Base-by-base conservation (phyloP, 1,140 invertebrate genomes). In the Bactericera cockerelli region DNA sequence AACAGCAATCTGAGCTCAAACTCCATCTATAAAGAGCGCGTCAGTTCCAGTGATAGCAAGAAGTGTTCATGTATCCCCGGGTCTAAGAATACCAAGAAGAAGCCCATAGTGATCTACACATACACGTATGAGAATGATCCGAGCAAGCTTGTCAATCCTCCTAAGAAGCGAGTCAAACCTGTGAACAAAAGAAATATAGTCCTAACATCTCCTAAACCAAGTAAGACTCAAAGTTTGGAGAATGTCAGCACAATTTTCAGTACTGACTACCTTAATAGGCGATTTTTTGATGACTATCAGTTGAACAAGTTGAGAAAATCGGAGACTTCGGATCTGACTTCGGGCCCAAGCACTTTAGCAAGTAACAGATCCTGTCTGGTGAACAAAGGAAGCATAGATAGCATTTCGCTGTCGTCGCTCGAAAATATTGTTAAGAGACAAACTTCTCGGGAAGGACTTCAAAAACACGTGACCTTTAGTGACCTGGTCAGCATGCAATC, bases 381-480 rank as follows among this genome's bases (percentile, higher is more conserved):
- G 28, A 31, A 31, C 28, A 31, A 31, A 13, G 13, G 4, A 31
- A 31, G 13, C 28, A 6, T 13, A 31, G 28, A 31, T 13, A 4
- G 4, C 4, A 13, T 31, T 31, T 4, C 28, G 13, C 28, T 31
- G 13, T 31, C 28, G 13, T 31, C 13, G 4, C 28, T 31, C 4
- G 28, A 31, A 6, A 31, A 13, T 13, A 31, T 6, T 49, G 42
- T 16, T 3, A 49, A n/a, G 22, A 49, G 42, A 49, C 42, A 49
- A 49, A 49, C 6, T 49, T 49, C 42, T 8, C 42, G 42, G 22
- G 42, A 49, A 19, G 42, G 22, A 10, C 22, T 49, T n/a, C 42
- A 49, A n/a, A 49, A 49, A 49, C 42, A 49, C 22, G 42, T 49
- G 8, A 49, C 42, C n/a, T 49, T 49, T n/a, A 49, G 42, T 49